A percentile compares a stretch with the other conserved stretches of the same genome.
Conservation (phyloP, 2,888 invertebrate species). For the Tridacna crocea region DNA sequence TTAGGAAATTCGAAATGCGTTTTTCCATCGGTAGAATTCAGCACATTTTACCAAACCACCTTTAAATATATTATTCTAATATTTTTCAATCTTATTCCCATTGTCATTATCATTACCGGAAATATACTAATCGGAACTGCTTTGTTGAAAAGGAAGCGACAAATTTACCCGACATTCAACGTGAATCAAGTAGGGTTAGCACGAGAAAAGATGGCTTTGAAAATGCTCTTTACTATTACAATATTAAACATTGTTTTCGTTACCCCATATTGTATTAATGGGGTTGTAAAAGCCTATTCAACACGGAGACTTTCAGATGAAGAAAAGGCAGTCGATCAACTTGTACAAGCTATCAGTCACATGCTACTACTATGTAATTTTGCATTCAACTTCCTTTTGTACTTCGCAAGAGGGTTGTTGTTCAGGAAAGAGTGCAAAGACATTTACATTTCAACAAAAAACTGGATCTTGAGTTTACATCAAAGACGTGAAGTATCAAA, state of each 20-base stretch:
- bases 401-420: neutral
- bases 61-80: neutral
- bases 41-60: neutral
- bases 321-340: neutral
- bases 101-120: conserved; percentile 3
- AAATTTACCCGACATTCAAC: neutral
- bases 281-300: neutral
- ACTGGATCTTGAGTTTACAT: too few relatives aligned
- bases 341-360: neutral
- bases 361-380: neutral
- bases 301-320: neutral
- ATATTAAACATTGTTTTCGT: neutral
- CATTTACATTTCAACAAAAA: too few relatives aligned
- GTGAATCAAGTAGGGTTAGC: neutral
- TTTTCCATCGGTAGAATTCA: neutral
- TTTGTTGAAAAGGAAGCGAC: neutral
- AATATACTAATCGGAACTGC: neutral
- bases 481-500: too few relatives aligned
- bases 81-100: neutral
- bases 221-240: neutral
- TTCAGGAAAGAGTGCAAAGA: conserved; percentile 5
- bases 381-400: neutral
- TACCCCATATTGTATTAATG: neutral
- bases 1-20: too few relatives aligned
- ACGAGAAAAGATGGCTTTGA: neutral